phyloP scores from a whole-genome alignment of 2,797 vertebrate genomes.

The Brachymystax lenok region DNA sequence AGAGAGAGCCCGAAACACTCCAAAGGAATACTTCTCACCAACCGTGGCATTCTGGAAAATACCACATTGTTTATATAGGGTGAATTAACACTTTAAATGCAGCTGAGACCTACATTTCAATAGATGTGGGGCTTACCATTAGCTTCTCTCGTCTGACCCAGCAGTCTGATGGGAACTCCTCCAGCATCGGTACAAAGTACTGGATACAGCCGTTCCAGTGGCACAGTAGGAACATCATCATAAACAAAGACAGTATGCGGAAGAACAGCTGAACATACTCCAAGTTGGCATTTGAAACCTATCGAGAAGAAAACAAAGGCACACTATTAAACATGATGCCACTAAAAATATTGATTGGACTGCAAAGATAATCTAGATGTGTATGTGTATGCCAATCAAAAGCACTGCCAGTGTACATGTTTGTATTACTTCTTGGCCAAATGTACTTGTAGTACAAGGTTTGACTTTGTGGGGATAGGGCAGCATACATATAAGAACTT shows the following conservation, averaged over 20 bases:
- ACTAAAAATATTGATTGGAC: not conserved
- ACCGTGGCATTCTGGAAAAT: conserved; percentile 75
- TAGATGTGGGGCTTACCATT: conserved; percentile 62
- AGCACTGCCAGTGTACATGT: not conserved
- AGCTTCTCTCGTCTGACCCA: conserved; percentile 81
- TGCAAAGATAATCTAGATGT: not conserved
- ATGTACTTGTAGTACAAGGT: too few species aligned
- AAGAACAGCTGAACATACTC: conserved; percentile 78
- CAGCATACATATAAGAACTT: conserved; percentile 33
- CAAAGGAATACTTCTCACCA: conserved; percentile 79
- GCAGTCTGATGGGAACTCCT: conserved; percentile 79
- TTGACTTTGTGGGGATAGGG: not conserved
- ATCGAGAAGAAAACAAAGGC: conserved; percentile 2
- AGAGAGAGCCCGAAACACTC: conserved; percentile 78
- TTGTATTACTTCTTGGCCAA: not conserved
- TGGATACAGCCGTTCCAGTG: conserved; percentile 86
- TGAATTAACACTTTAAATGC: not conserved
- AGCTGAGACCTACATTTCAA: not conserved
- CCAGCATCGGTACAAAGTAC: conserved; percentile 81
- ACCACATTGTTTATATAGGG: not conserved
- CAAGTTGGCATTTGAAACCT: conserved; percentile 80
- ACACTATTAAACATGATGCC: not conserved
- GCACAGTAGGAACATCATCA: conserved; percentile 81
- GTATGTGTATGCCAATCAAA: not conserved
- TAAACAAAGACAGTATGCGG: conserved; percentile 76